Evolutionary conservation across 2,888 invertebrate species (phyloP), one percentile per base, ranked within the genome.

Genomic region (Cephonodes hylas): DNA sequence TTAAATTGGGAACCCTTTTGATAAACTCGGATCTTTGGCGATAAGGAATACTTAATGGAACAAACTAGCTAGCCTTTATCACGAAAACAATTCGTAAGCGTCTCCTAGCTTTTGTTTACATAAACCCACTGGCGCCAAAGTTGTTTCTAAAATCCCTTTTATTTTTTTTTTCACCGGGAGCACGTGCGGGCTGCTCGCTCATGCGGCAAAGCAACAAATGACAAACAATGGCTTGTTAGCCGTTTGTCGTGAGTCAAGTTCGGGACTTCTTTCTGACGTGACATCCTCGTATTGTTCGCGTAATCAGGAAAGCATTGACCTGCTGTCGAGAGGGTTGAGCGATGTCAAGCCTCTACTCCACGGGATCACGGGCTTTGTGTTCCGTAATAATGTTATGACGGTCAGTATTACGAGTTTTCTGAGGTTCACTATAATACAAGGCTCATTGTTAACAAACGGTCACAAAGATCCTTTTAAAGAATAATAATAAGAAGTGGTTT

Each of bases 141-240:
- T 53, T 15, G 8, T 27, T 44, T 20, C 18, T 27, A 53, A 53
- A 53, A 53, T 18, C 27, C 18, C 18, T 27, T 48, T 27, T 48
- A 48, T 15, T 44, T 44, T n/a, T 48, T 53, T 53, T 20, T n/a
- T 48, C 74, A 7, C 25, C 15, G 48, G 25, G 15, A 48, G 73
- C 70, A 73, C 67, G 67, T 27, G 45, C 67, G 67, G 31, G 45
- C 7, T 53, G 45, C 61, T 63, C 62, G 65, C 70, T 69, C 70
- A 70, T 72, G 72, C 72, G 67, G 61, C 65, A 63, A 71, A 68
- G 68, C 73, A 75, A 74, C 76, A 75, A 78, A 79, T 80, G 79
- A 79, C 81, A 85, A 80, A 90, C 91, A 91, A 91, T 90, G 73
- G 83, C 83, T 88, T 89, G 89, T 90, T 88, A 89, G 82, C 75